These are phyloP conservation scores for Phalanger gymnotis DNA, from an alignment of 2,797 vertebrate genomes.

Conservation along the genomic window DNA sequence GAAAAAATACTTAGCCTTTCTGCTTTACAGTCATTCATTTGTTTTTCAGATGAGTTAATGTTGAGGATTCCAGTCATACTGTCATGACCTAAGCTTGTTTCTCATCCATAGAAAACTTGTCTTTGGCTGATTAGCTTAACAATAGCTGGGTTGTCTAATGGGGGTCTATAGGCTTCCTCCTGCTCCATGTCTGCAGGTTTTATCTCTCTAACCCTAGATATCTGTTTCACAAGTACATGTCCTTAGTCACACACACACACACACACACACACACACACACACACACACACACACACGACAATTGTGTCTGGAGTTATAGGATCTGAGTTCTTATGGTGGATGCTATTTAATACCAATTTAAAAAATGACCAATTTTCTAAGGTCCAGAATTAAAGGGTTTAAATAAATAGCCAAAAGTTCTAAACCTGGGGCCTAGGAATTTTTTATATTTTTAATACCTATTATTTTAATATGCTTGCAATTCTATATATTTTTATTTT, in stretches of 20 bases:
- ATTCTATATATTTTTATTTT: not conserved
- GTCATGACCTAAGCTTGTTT: not conserved
- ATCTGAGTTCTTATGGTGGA: not conserved
- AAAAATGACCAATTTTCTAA: not conserved
- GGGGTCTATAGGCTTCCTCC: not conserved
- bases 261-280: no score
- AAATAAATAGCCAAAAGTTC: not conserved
- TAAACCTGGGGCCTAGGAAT: not conserved
- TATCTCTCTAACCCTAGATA: not conserved
- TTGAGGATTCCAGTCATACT: not conserved
- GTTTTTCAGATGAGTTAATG: not conserved
- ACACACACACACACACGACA: not conserved
- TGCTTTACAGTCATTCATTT: no score
- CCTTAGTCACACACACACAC: not conserved
- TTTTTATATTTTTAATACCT: not conserved
- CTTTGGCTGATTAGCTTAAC: not conserved
- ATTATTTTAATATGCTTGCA: not conserved
- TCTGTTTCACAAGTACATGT: not conserved
- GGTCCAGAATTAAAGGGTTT: not conserved
- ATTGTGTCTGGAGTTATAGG: not conserved
- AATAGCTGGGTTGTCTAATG: not conserved
- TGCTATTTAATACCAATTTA: not conserved
- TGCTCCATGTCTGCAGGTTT: not conserved
- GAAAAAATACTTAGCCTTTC: rapidly evolving
- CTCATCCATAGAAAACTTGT: not conserved